These are phyloP conservation scores for Monoplex corrugatus DNA, from an alignment of 2,888 invertebrate genomes.

Conservation along the genomic window DNA sequence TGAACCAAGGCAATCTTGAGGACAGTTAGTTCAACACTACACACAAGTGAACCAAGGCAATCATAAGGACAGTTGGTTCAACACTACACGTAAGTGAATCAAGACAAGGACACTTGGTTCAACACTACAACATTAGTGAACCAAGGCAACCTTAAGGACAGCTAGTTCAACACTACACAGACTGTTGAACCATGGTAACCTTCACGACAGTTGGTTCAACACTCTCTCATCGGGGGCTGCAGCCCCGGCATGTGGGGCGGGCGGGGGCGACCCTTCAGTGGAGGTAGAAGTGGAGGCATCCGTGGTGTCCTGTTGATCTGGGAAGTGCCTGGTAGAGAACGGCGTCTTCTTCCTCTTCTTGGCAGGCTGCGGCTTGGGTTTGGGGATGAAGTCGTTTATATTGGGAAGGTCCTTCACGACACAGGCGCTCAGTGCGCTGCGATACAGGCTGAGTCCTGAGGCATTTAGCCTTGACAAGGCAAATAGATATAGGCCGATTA, in stretches of 20 bases:
- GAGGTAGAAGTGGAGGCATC: neutral
- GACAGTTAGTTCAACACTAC: too few relatives aligned
- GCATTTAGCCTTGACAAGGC: constrained; percentile 88
- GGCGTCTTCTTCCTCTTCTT: constrained; percentile 39
- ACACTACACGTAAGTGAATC: too few relatives aligned
- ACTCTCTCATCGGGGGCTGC: neutral
- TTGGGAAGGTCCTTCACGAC: constrained; percentile 94
- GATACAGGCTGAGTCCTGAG: constrained; percentile 94
- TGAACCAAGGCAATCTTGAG: too few relatives aligned
- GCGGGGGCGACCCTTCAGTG: neutral
- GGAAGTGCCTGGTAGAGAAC: constrained; percentile 14
- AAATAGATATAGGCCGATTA: too few relatives aligned
- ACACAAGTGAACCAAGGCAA: too few relatives aligned
- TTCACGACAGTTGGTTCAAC: constrained; percentile 28
- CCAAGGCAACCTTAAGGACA: neutral
- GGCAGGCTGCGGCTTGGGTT: constrained; percentile 40
- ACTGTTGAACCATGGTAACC: too few relatives aligned
- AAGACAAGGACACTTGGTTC: too few relatives aligned
- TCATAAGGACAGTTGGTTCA: too few relatives aligned
- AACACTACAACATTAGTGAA: too few relatives aligned
- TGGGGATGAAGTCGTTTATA: constrained; percentile 93
- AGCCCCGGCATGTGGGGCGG: neutral
- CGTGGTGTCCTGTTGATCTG: neutral
- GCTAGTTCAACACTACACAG: neutral
- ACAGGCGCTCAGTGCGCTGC: constrained; percentile 94